Base-by-base conservation (phyloP, 64 coral and sea anemone genomes). In the Orbicella faveolata region DNA sequence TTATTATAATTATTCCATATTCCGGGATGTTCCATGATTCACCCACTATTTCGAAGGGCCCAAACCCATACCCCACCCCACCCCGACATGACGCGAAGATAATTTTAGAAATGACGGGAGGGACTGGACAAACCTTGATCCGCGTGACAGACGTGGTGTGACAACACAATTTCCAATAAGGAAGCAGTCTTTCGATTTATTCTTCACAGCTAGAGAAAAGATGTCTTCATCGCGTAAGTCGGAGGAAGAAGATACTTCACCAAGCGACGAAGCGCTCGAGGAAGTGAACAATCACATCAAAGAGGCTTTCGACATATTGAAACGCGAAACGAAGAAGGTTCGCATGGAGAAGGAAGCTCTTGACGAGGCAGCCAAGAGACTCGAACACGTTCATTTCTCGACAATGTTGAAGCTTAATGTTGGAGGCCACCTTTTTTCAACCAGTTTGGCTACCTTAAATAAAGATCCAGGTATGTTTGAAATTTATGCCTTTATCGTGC, bases 381-480 rank as follows among this genome's bases (percentile, higher is more conserved):
- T 92, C 0, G 73, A 92, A 17, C 30, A 77, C 57, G 75, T 88
- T 36, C 72, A 88, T 55, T 64, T 88, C 87, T 41, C 79, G 21
- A 41, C n/a, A 20, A 83, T 36, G 41, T 18, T 92, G 9, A 86
- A 92, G 68, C 83, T 87, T 3, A 87, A 92, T 67, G 75, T 92
- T 2, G 90, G 90, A 0, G 90, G 90, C 23, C 79, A 91, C 23
- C 39, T 75, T 30, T 91, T 83, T 20, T 74, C 80, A 8, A 85
- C 81, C 9, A 91, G 79, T 75, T 54, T 83, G 8, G 79, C 59
- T 9, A 91, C 89, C 34, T n/a, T 91, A 48, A 91, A 53, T 14
- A 84, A 91, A 75, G 89, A 91, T 90, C 64, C 64, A 67, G 64
- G 64, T 67, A 67, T 23, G n/a, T 67, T 67, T 67, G 18, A 67